Percentiles rank a stretch among this genome's conserved stretches.
phyloP scores from a whole-genome alignment of 1,140 invertebrate species.

The Dendroctonus ponderosae region DNA sequence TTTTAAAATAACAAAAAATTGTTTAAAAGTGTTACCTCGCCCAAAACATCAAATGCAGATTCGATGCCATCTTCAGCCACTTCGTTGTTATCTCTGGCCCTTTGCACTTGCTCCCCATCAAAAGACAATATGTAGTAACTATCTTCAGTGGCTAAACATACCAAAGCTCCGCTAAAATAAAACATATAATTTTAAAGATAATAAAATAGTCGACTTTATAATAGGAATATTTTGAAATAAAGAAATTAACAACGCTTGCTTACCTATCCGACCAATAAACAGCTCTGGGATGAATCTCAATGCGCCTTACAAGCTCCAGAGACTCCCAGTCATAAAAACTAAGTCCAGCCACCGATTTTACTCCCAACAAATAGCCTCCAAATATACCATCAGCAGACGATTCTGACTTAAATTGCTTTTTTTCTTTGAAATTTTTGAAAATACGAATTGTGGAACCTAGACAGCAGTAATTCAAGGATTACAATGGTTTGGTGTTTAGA shows the following conservation, averaged over 20 bases:
- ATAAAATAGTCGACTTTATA: not conserved
- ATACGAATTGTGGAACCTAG: conserved; percentile 82
- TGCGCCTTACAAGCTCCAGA: conserved; percentile 85
- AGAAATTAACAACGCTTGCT: not conserved
- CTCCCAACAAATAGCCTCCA: conserved; percentile 92
- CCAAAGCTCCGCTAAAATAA: conserved; percentile 75
- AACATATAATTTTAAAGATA: not conserved
- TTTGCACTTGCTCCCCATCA: conserved; percentile 71
- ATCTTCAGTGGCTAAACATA: conserved; percentile 94
- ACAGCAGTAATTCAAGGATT: not conserved
- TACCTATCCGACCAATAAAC: conserved; percentile 90
- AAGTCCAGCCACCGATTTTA: conserved; percentile 89
- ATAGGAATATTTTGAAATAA: not conserved
- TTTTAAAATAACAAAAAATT: not conserved
- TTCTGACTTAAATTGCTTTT: conserved; percentile 92
- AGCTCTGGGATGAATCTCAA: conserved; percentile 92
- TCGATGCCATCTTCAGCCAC: conserved; percentile 94
- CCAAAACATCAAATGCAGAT: conserved; percentile 89
- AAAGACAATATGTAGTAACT: conserved; percentile 95
- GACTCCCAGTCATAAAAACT: conserved; percentile 98
- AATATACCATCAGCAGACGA: conserved; percentile 97
- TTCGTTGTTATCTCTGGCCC: conserved; percentile 71
- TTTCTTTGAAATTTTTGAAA: conserved; percentile 98
- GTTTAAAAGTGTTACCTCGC: conserved; percentile 34
- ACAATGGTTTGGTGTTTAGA: not conserved